Conservation (phyloP, 2,113 vertebrate species). For the Diadophis punctatus region DNA sequence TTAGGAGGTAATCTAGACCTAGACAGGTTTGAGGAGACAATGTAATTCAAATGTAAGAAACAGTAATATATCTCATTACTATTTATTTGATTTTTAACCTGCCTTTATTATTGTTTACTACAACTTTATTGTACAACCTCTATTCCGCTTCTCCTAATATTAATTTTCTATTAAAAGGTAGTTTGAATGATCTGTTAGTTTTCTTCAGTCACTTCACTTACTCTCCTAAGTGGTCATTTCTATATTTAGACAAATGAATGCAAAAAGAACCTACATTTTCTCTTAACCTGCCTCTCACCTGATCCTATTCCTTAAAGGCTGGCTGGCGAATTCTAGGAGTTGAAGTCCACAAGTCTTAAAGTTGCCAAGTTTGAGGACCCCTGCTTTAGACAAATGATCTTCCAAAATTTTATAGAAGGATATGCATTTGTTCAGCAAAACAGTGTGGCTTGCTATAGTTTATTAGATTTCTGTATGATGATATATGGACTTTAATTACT, state of each 20-base stretch:
- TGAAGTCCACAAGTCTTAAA: no score
- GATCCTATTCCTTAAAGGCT: background rate
- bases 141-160: background rate
- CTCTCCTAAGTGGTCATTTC: background rate
- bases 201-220: background rate
- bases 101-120: background rate
- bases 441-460: background rate
- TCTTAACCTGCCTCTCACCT: background rate
- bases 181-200: background rate
- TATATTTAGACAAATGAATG: background rate
- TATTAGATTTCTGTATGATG: background rate
- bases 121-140: background rate
- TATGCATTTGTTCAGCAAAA: background rate
- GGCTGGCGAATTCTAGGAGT: no score
- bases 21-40: background rate
- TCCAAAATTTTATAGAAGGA: background rate
- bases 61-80: background rate
- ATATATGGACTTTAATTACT: background rate
- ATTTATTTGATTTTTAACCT: background rate
- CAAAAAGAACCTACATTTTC: background rate
- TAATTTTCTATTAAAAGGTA: background rate
- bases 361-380: no score
- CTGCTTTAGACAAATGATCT: background rate
- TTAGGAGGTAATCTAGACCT: background rate
- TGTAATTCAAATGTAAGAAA: background rate